Evolutionary conservation across 2,113 vertebrate species (phyloP).

Genomic region (Callaeas wilsoni): DNA sequence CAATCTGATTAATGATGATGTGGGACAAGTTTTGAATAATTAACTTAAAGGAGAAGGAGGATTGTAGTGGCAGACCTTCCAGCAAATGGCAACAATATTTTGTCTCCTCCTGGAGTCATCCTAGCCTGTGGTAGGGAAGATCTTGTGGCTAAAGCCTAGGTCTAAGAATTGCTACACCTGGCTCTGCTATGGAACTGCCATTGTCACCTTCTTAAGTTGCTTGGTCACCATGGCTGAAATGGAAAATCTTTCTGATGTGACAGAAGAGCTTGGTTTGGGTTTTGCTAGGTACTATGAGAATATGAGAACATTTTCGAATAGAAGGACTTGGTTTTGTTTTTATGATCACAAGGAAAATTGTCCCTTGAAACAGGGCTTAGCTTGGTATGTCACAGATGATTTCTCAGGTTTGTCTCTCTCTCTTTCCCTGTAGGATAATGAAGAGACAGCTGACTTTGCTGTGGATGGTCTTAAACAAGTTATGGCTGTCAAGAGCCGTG

Average conservation of each 20-base stretch:
- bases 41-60: not conserved
- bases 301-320: not conserved
- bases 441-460: conserved; percentile 87
- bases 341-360: not conserved
- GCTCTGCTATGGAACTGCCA: not conserved
- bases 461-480: conserved; percentile 97
- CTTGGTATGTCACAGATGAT: not conserved
- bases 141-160: not conserved
- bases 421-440: conserved; percentile 77
- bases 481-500: conserved; percentile 98
- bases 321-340: not conserved
- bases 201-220: not conserved
- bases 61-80: not conserved
- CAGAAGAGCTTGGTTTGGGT: not conserved
- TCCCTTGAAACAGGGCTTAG: not conserved
- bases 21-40: conserved; percentile 4
- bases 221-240: not conserved
- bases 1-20: not conserved
- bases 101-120: not conserved
- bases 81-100: not conserved
- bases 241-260: not conserved
- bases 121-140: not conserved
- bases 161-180: not conserved
- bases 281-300: not conserved
- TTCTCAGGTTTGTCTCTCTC: not conserved